Base-by-base conservation (phyloP, 1,140 invertebrate species). In the Scylla paramamosain region DNA sequence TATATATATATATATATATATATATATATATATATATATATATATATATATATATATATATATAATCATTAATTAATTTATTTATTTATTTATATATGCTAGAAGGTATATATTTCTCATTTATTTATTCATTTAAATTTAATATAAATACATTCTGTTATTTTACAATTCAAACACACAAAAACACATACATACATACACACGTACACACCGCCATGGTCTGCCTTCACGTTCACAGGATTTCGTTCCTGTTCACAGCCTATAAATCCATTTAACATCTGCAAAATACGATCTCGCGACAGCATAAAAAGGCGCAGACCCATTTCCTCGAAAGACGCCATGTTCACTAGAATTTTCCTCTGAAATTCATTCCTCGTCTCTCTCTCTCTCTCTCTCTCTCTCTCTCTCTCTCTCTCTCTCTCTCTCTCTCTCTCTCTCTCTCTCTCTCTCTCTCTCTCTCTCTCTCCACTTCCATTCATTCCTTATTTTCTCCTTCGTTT, bases 1-100 rank as follows among this genome's bases (percentile, higher is more conserved):
- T 91, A 91, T 91, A 91, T 91, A 91, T 91, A 91, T 91, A 91
- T 91, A 91, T 91, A 91, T 59, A 83, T 83, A 91, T 59, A 83
- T 83, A 91, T 28, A 91, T 91, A 91, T 91, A 67, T 91, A 59
- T 91, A 59, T 59, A 67, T 59, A 91, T 91, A 59, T 91, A 59
- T 91, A 91, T 91, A 91, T 59, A 91, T 91, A 91, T 91, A 91
- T 91, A 91, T 91, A 91, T 91, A 91, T 91, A 91, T 91, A 91
- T 91, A 91, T 91, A 91, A 67, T 67, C 28, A 91, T 91, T 67
- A n/a, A 91, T 91, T 52, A 67, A 91, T 59, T 29, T 91, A 32
- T 91, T 67, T 91, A 67, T 29, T n/a, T 28, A 28, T 91, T 31
- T 59, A 77, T 77, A 32, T 29, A 25, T 91, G 4, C 28, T n/a